Percentiles rank a stretch among this genome's conserved stretches.
phyloP scores from a whole-genome alignment of 2,888 invertebrate species.

The Lapara coniferarum region DNA sequence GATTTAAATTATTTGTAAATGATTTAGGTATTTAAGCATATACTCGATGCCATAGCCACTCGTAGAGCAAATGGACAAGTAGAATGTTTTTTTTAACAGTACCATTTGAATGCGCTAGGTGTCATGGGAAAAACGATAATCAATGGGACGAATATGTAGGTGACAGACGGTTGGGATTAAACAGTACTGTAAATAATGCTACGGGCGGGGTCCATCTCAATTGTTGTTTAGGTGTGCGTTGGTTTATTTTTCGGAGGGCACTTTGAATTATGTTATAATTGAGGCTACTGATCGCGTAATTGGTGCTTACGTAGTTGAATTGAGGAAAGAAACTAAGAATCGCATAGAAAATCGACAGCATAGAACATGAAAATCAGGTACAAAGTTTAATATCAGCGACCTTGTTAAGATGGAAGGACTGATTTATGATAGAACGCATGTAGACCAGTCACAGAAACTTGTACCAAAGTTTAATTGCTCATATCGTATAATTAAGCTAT shows the following conservation, averaged over 20 bases:
- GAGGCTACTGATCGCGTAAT: background rate
- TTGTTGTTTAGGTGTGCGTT: background rate
- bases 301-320: background rate
- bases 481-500: constrained; percentile 6
- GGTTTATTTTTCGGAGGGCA: background rate
- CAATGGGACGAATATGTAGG: constrained; percentile 1
- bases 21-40: background rate
- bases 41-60: background rate
- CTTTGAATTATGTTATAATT: background rate
- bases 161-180: background rate
- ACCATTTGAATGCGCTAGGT: background rate
- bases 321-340: background rate
- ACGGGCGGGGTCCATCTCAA: too few species aligned
- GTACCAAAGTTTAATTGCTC: background rate
- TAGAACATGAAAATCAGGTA: background rate
- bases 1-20: constrained; percentile 1
- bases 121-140: constrained; percentile 1
- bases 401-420: background rate
- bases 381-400: background rate
- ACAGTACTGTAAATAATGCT: background rate
- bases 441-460: background rate
- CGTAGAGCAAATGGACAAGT: background rate
- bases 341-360: background rate
- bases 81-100: background rate
- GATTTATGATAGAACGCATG: background rate